Evolutionary conservation across 64 coral and sea anemone species (phyloP), one percentile per base, ranked within the genome.

Genomic region (Dendrophyllia cribrosa): DNA sequence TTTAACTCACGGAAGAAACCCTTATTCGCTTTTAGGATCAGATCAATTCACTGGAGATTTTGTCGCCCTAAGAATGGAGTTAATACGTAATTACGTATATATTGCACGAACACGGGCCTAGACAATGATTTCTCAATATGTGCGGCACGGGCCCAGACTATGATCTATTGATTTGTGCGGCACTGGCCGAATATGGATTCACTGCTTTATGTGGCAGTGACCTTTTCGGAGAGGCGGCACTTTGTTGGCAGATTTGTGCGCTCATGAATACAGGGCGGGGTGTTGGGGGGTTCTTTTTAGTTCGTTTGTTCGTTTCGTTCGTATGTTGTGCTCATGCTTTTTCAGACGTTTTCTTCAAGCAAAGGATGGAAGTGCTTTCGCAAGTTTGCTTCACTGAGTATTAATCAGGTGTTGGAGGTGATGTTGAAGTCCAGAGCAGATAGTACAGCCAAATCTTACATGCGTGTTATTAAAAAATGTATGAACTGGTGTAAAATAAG

Each of bases 1-100:
- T 58, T 24, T 82, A 19, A 51, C 48, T 53, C 76, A 82, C 58
- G 78, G 89, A 67, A 72, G 89, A 58, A 91, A 91, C 64, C 52
- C 47, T 49, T 72, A 91, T 53, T 82, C 77, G 71, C 23, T 91
- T 7, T 44, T 82, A 34, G 77, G 89, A 26, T 90, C 58, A 43
- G 16, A 47, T 13, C 69, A 43, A 34, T 91, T 91, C 79, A n/a
- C 34, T 1, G 34, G 34, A 34, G 34, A 34, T 34, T 1, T 34
- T 34, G 34, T 34, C 34, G 34, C 34, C 34, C 34, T 34, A 34
- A 2, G 34, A 34, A 34, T 34, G 34, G 34, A 34, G 2, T 34
- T 34, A 34, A 0, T 34, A 2, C 34, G 34, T 34, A 34, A 34
- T 34, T 34, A 34, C 2, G 0, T 34, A 34, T 34, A 34, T 34